Conservation (phyloP, 2,888 invertebrate genomes). For the Nysson spinosus region DNA sequence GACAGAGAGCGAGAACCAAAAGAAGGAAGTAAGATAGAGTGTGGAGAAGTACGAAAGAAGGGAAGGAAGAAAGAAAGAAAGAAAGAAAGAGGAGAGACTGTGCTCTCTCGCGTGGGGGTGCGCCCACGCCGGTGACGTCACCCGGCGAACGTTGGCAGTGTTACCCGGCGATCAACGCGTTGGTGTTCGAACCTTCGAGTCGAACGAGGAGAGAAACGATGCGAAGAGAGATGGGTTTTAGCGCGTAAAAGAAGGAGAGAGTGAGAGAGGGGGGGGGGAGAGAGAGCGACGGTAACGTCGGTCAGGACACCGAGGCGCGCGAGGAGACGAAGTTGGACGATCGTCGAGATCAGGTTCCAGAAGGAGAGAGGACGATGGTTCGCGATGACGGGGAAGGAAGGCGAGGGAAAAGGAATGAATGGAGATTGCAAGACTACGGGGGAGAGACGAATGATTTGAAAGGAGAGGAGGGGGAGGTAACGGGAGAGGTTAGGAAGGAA, state of each 20-base stretch:
- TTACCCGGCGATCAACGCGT: constrained; percentile 63
- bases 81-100: constrained; percentile 35
- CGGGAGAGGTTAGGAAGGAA: constrained; percentile 18
- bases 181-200: constrained; percentile 53
- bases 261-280: constrained; percentile 7
- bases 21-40: constrained; percentile 18
- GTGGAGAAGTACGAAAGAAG: constrained; percentile 21
- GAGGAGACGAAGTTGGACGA: background rate
- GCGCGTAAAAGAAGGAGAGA: constrained; percentile 49
- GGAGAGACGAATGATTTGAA: constrained; percentile 63
- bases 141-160: constrained; percentile 72
- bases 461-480: constrained; percentile 33
- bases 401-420: constrained; percentile 72
- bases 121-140: constrained; percentile 76
- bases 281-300: background rate
- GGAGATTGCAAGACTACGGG: constrained; percentile 68
- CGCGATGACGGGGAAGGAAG: background rate
- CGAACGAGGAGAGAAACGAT: constrained; percentile 35
- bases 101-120: constrained; percentile 71
- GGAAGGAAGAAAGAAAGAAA: constrained; percentile 25
- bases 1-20: constrained; percentile 13
- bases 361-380: constrained; percentile 13
- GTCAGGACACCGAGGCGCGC: background rate
- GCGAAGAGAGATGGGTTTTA: constrained; percentile 14
- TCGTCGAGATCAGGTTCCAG: too few species aligned